Base-by-base conservation (phyloP, 2,888 invertebrate species). In the Pharmacophagus antenor region DNA sequence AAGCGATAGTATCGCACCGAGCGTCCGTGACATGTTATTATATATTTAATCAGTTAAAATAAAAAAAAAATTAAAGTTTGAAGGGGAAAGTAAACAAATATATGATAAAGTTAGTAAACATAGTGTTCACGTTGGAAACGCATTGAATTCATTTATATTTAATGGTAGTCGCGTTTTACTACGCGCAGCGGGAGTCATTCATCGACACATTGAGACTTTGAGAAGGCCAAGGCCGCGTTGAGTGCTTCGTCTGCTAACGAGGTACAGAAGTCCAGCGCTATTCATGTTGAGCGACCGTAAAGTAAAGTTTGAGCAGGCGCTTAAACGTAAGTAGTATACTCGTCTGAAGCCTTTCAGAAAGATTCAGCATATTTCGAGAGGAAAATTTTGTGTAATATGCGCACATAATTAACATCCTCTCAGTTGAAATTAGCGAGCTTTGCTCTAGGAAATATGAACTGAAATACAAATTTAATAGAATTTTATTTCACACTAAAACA, bases 191-290 rank as follows among this genome's bases (percentile, higher is more conserved):
- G 47, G 41, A 47, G 56, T 25, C 56, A 42, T 61, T 57, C 52
- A 53, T 61, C 42, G 56, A 17, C 47, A 22, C 56, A 42, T 56
- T 51, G 52, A 59, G 48, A 52, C 47, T 41, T 60, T 22, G 8
- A 52, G 51, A 37, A 52, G 56, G 62, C 58, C 63, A 65, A 65
- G 64, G 66, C 62, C 61, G 61, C 27, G 41, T 54, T 47, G 60
- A 63, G 61, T 57, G 65, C 64, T 61, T 41, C 56, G 56, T 47
- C 62, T 66, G 58, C 62, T 64, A 67, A 67, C 62, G 64, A 64
- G 62, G 51, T 58, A 51, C 63, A 59, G 62, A 59, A 56, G 47
- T 56, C 61, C 47, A 61, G 49, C 60, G 61, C 62, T 61, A 62
- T 63, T 64, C 63, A 62, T 58, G 60, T 56, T 62, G 56, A 49